Percentiles rank a stretch among this genome's conserved stretches.
Evolutionary conservation across 2,113 vertebrate genomes (phyloP).

Genomic region (Alosa alosa): DNA sequence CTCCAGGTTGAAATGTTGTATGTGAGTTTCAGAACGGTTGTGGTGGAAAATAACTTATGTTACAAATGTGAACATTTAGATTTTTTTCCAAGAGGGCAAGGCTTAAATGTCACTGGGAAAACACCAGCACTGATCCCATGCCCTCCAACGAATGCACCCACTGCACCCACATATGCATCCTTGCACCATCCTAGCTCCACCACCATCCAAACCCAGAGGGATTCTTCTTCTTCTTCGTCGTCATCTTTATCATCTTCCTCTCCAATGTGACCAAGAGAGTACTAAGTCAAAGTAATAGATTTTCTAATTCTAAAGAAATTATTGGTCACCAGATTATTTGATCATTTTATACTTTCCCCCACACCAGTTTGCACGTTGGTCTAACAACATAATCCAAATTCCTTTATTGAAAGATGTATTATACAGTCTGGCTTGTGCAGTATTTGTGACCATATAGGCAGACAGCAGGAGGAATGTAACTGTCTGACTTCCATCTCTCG

Average conservation of each 20-base stretch:
- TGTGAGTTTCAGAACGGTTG: not conserved
- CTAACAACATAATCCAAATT: not conserved
- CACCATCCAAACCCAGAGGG: not conserved
- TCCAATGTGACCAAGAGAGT: too few species aligned
- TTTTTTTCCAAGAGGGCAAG: not conserved
- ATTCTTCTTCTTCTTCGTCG: not conserved
- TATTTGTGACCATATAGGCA: not conserved
- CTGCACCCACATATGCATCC: not conserved
- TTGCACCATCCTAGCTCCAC: not conserved
- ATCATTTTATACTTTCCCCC: too few species aligned
- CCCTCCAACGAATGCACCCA: not conserved
- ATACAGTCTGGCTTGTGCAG: not conserved
- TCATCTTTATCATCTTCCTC: too few species aligned
- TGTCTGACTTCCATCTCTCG: not conserved
- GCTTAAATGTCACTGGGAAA: not conserved
- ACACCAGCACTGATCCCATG: not conserved
- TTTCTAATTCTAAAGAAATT: not conserved
- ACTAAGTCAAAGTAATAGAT: not conserved
- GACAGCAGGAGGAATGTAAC: not conserved
- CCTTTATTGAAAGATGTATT: not conserved
- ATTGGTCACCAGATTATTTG: not conserved
- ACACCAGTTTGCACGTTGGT: too few species aligned
- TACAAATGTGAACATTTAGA: not conserved
- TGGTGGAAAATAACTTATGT: not conserved
- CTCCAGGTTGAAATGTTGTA: not conserved